These are phyloP conservation scores for Chymomyza caudatula DNA, from an alignment of 2,888 invertebrate species.

Conservation along the genomic window DNA sequence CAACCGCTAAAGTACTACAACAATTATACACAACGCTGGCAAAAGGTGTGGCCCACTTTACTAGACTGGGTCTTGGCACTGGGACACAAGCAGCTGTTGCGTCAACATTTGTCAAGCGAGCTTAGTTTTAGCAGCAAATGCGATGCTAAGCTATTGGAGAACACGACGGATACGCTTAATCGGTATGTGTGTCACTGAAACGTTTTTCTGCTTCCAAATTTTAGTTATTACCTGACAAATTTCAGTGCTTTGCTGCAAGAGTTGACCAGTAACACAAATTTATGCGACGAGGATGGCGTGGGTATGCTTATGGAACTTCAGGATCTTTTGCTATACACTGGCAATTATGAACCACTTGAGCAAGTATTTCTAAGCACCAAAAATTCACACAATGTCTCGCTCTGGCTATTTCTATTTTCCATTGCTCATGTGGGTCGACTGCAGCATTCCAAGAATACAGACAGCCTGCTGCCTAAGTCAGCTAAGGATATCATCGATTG, in stretches of 20 bases:
- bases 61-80: conserved; percentile 86
- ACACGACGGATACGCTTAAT: conserved; percentile 90
- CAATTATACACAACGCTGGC: conserved; percentile 82
- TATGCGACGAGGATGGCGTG: conserved; percentile 79
- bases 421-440: conserved; percentile 88
- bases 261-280: conserved; percentile 78
- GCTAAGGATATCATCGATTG: conserved; percentile 89
- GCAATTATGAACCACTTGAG: conserved; percentile 90
- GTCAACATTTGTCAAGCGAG: conserved; percentile 90
- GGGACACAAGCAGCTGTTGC: conserved; percentile 92
- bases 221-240: conserved; percentile 16
- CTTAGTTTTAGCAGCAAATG: conserved; percentile 91
- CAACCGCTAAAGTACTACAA: conserved; percentile 84
- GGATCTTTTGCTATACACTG: conserved; percentile 90
- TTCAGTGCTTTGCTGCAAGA: conserved; percentile 86
- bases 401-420: conserved; percentile 87
- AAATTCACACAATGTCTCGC: conserved; percentile 84
- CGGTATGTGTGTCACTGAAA: conserved; percentile 81
- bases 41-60: conserved; percentile 85
- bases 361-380: conserved; percentile 91
- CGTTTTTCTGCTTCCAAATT: not conserved
- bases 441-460: conserved; percentile 84
- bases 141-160: conserved; percentile 93
- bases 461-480: conserved; percentile 67
- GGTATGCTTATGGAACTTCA: conserved; percentile 84